A percentile compares a stretch with the other conserved stretches of the same genome.
Conservation (phyloP, 1,140 invertebrate genomes). For the Leucophenga varia region DNA sequence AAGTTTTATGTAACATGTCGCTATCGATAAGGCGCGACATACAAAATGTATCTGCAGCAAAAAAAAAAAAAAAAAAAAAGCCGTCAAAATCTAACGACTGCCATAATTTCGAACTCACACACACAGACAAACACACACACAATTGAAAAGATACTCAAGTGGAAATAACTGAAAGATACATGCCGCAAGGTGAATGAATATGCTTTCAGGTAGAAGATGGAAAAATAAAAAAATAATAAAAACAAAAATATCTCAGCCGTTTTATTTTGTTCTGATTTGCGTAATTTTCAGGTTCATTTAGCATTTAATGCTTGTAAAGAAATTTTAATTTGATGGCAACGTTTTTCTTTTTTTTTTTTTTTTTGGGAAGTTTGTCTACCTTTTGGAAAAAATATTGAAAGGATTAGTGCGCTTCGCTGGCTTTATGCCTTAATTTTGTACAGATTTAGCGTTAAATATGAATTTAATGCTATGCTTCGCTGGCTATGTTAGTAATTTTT, state of each 20-base stretch:
- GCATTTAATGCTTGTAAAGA: conserved; percentile 55
- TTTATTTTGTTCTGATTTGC: conserved; percentile 34
- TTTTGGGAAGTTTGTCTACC: conserved; percentile 1
- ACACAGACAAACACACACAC: conserved; percentile 14
- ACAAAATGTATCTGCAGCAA: conserved; percentile 7
- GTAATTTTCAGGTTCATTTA: conserved; percentile 56
- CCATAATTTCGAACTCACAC: conserved; percentile 41
- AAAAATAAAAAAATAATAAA: too few relatives aligned
- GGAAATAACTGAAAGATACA: conserved; percentile 3
- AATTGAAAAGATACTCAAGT: too few relatives aligned
- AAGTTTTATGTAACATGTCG: conserved; percentile 23
- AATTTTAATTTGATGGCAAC: conserved; percentile 52
- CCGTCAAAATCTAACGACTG: conserved; percentile 30
- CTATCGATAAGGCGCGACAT: conserved; percentile 25
- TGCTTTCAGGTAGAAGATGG: too few relatives aligned
- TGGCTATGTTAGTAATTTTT: too few relatives aligned
- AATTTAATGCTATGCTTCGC: too few relatives aligned
- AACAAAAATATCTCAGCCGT: too few relatives aligned
- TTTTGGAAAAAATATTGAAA: conserved; percentile 22
- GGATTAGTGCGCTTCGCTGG: conserved; percentile 41
- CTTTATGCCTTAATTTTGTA: not conserved
- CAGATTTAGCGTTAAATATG: not conserved
- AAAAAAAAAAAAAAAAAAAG: conserved; percentile 22
- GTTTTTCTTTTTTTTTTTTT: not conserved
- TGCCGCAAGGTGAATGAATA: too few relatives aligned